A percentile compares a stretch with the other conserved stretches of the same genome.
These are phyloP conservation scores for Chalcosyrphus nemorum DNA, from an alignment of 2,888 invertebrate species.

Conservation along the genomic window DNA sequence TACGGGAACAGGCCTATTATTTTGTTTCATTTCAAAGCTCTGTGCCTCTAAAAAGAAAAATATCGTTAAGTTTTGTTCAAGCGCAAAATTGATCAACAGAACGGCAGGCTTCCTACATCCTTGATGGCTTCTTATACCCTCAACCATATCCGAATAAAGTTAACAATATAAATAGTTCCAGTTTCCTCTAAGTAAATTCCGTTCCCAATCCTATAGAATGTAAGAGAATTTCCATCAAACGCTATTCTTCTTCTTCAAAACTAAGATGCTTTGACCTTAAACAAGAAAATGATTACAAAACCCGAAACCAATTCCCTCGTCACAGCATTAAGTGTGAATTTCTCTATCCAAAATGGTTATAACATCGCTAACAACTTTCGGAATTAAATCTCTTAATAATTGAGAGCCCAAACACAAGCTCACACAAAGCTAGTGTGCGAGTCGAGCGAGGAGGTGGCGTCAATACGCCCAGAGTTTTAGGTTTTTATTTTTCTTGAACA, in stretches of 20 bases:
- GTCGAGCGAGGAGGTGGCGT: not conserved
- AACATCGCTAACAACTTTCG: constrained; percentile 1
- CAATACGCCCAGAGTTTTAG: not conserved
- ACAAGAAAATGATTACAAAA: not conserved
- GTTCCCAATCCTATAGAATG: not conserved
- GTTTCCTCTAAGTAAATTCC: too few relatives aligned
- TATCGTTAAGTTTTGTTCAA: too few relatives aligned
- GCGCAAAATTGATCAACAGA: too few relatives aligned
- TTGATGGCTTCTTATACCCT: too few relatives aligned
- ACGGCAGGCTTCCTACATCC: too few relatives aligned
- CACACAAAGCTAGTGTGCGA: not conserved
- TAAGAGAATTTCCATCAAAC: not conserved
- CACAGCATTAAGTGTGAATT: not conserved
- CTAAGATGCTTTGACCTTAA: not conserved
- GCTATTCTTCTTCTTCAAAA: not conserved
- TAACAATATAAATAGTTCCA: too few relatives aligned
- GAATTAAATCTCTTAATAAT: constrained; percentile 10
- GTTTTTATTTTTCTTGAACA: too few relatives aligned
- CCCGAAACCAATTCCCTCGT: not conserved
- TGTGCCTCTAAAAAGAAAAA: too few relatives aligned
- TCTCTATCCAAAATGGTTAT: constrained; percentile 4
- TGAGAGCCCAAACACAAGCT: not conserved
- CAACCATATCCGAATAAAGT: too few relatives aligned
- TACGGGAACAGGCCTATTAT: too few relatives aligned
- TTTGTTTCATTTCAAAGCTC: too few relatives aligned